Base-by-base conservation (phyloP, 2,113 vertebrate species). In the Forbesichthys papilliferus region DNA sequence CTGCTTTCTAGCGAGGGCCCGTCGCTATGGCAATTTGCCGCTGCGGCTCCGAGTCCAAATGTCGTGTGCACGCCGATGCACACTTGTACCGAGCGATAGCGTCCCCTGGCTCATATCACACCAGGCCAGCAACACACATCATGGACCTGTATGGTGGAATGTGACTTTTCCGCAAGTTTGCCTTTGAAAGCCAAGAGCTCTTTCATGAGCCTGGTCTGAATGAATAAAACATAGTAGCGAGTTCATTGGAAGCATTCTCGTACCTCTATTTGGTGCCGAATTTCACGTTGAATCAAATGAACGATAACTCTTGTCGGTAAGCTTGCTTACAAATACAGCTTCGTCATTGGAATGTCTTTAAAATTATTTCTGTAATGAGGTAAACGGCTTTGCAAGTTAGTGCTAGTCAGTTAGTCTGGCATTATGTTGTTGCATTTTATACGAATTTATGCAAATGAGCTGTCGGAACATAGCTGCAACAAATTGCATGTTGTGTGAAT, bases 401-500 rank as follows among this genome's bases (percentile, higher is more conserved):
- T 80, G 76, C 14, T 6, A 1, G 9, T 18, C 16, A 10, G n/a
- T 74, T 83, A 78, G 66, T 75, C 12, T 80, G 94, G 94, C 85
- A 93, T 93, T 95, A 95, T 95, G 93, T 95, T 94, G 84, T 81
- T 69, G 84, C 80, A 90, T 93, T 93, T 89, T 86, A 77, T 81
- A 83, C 92, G 90, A 79, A 94, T 95, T 96, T 94, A 95, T 95
- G 95, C 93, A 95, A 92, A 95, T 95, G 78, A 88, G 89, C 88
- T 90, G 80, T 68, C 65, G 83, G 87, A 92, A 93, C 69, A 87
- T 90, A 84, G 86, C 91, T 92, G 90, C 90, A 89, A 92, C 93
- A 88, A 92, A 92, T 95, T 91, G 88, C 86, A 86, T 91, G 90
- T 91, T 86, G 88, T 80, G 86, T 85, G 88, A 86, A 86, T 91